Conservation (phyloP, 2,113 vertebrate genomes). For the Ceuthmochares aereus region DNA sequence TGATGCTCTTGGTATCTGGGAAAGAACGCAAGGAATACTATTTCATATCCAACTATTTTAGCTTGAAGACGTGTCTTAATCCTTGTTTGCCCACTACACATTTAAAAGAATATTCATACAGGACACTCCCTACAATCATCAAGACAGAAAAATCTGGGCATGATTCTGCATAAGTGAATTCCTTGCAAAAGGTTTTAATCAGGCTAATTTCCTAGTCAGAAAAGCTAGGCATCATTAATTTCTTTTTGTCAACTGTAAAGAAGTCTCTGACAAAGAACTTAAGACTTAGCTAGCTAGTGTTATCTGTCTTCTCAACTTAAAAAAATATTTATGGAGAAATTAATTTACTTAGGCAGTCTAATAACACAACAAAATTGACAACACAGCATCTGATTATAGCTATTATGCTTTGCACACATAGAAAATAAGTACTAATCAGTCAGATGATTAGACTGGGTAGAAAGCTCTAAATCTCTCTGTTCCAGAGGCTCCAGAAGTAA, state of each 20-base stretch:
- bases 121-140: background rate
- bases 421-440: background rate
- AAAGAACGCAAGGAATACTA: background rate
- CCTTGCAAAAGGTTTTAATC: background rate
- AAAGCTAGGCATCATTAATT: background rate
- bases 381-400: background rate
- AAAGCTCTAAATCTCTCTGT: background rate
- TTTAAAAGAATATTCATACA: background rate
- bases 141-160: background rate
- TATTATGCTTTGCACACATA: background rate
- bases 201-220: background rate
- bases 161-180: background rate
- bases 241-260: background rate
- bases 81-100: background rate
- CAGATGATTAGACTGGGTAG: background rate
- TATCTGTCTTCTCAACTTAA: background rate
- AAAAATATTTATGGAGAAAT: background rate
- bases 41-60: background rate
- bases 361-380: background rate
- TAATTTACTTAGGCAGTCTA: background rate
- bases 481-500: background rate
- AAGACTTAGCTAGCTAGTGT: background rate
- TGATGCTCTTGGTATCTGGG: background rate
- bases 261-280: background rate
- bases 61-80: background rate